These are phyloP conservation scores for Euzetes globulus DNA, from an alignment of 2,888 invertebrate species.

Conservation along the genomic window DNA sequence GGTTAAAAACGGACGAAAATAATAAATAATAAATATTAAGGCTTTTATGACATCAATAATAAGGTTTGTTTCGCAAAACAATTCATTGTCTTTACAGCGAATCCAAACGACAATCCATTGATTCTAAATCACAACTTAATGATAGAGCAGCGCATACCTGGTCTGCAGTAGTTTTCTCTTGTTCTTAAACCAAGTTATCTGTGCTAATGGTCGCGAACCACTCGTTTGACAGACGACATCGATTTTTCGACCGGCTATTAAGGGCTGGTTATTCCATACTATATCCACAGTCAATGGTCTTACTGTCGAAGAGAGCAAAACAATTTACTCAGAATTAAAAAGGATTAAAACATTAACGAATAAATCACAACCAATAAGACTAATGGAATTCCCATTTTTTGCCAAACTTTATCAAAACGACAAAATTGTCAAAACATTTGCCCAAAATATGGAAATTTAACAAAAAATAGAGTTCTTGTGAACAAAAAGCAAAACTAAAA, in stretches of 20 bases:
- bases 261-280: background rate
- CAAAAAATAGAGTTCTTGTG: no score
- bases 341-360: background rate
- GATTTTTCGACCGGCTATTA: slow-evolving; percentile 28
- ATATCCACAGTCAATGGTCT: slow-evolving; percentile 24
- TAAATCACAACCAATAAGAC: background rate
- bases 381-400: no score
- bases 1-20: no score
- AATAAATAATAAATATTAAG: no score
- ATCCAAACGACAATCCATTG: background rate
- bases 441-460: no score
- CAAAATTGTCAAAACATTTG: no score
- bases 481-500: no score
- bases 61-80: no score
- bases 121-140: background rate
- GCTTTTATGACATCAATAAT: no score
- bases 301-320: background rate
- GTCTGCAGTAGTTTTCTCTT: slow-evolving; percentile 15
- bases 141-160: background rate
- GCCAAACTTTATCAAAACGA: no score
- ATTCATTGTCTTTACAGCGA: background rate
- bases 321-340: background rate
- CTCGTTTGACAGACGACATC: slow-evolving; percentile 29
- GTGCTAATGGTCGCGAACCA: slow-evolving; percentile 30
- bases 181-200: slow-evolving; percentile 30